Evolutionary conservation across 2,888 invertebrate genomes (phyloP).

Genomic region (Papilio protenor): DNA sequence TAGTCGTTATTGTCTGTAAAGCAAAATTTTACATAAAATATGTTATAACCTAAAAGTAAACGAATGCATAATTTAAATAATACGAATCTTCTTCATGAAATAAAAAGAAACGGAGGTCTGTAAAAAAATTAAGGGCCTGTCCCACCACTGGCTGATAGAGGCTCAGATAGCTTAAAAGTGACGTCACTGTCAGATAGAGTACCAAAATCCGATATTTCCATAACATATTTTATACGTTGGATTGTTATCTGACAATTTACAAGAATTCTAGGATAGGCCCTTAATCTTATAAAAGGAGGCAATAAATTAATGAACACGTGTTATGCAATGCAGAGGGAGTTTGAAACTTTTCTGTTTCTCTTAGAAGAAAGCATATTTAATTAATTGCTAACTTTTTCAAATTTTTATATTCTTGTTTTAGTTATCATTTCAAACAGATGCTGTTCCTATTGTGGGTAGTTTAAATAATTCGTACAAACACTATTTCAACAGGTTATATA

Average conservation of each 20-base stretch:
- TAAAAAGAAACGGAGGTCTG: neutral
- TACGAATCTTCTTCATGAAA: neutral
- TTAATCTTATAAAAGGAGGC: neutral
- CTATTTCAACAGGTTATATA: neutral
- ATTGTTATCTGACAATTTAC: too few species aligned
- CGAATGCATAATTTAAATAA: neutral
- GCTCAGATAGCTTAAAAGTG: too few species aligned
- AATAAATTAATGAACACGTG: neutral
- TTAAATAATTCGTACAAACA: neutral
- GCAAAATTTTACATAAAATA: too few species aligned
- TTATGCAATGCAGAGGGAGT: neutral
- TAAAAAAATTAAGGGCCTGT: too few species aligned
- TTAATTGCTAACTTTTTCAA: neutral
- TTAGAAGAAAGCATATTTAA: neutral
- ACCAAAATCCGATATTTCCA: too few species aligned
- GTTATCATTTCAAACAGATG: too few species aligned
- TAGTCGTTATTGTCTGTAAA: too few species aligned
- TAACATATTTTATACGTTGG: too few species aligned
- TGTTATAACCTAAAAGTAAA: neutral
- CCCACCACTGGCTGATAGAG: too few species aligned
- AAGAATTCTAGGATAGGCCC: too few species aligned
- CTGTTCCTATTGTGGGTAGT: too few species aligned
- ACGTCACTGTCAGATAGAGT: too few species aligned
- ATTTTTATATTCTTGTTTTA: neutral
- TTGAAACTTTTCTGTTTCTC: neutral